phyloP scores from a whole-genome alignment of 2,797 vertebrate genomes.

The Thunnus albacares region DNA sequence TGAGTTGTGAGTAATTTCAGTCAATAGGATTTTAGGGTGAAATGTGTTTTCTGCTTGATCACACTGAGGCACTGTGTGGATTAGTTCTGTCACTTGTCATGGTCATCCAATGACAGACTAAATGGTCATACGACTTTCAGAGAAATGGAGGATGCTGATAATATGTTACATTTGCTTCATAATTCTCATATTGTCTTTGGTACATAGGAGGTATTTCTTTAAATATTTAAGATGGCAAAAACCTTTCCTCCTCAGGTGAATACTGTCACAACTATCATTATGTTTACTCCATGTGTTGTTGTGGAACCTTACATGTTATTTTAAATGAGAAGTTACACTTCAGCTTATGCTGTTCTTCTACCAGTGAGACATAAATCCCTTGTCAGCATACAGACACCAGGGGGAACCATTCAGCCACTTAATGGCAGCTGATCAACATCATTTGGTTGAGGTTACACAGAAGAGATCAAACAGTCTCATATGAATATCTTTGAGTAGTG shows the following conservation, averaged over 20 bases:
- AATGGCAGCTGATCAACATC: neutral
- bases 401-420: constrained; percentile 51
- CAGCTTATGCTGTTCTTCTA: neutral
- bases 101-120: neutral
- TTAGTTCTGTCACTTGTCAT: constrained; percentile 9
- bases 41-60: constrained; percentile 7
- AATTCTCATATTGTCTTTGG: neutral
- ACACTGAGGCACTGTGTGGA: constrained; percentile 1
- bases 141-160: constrained; percentile 11
- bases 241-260: neutral
- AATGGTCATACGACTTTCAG: neutral
- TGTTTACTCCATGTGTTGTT: neutral
- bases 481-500: neutral
- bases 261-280: no score
- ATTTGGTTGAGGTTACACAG: neutral
- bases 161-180: neutral
- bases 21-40: neutral
- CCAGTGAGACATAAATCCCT: neutral
- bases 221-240: neutral
- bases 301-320: neutral
- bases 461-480: neutral
- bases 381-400: constrained; percentile 29
- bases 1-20: neutral
- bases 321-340: neutral
- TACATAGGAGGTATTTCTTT: neutral